A percentile compares a stretch with the other conserved stretches of the same genome.
These are phyloP conservation scores for Caranx ignobilis DNA, from an alignment of 2,113 vertebrate species.

Conservation along the genomic window DNA sequence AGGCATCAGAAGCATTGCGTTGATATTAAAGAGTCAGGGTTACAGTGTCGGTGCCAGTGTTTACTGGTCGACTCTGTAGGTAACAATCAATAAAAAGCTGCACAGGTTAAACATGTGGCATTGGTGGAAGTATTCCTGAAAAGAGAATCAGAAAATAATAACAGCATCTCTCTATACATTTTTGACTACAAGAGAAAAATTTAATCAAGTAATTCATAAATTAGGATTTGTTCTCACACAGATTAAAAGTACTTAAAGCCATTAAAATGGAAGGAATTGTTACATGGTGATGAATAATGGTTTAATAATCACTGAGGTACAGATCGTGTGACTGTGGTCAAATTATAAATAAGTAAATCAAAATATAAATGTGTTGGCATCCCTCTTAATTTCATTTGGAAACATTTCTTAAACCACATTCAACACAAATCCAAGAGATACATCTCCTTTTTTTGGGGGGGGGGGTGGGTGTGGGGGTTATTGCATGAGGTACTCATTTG, in stretches of 20 bases:
- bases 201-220: constrained; percentile 38
- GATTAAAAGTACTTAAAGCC: constrained; percentile 33
- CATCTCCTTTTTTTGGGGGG: constrained; percentile 20
- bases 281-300: constrained; percentile 44
- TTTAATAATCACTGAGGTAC: constrained; percentile 50
- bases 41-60: background rate
- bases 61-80: constrained; percentile 19
- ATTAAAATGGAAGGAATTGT: constrained; percentile 52
- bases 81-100: constrained; percentile 36
- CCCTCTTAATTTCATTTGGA: constrained; percentile 49
- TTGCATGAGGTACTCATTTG: constrained; percentile 55
- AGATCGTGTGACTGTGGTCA: background rate
- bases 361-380: constrained; percentile 20
- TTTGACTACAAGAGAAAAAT: constrained; percentile 18
- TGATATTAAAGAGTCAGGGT: background rate
- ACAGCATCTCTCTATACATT: constrained; percentile 31
- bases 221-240: constrained; percentile 38
- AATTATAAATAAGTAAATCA: constrained; percentile 53
- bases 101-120: constrained; percentile 41
- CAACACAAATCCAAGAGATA: constrained; percentile 49
- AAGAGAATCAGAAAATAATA: constrained; percentile 38
- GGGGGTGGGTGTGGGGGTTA: background rate
- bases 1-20: constrained; percentile 13
- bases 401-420: constrained; percentile 68
- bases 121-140: constrained; percentile 13